A percentile compares a stretch with the other conserved stretches of the same genome.
Evolutionary conservation across 1,140 invertebrate species (phyloP).

Genomic region (Globodera rostochiensis): DNA sequence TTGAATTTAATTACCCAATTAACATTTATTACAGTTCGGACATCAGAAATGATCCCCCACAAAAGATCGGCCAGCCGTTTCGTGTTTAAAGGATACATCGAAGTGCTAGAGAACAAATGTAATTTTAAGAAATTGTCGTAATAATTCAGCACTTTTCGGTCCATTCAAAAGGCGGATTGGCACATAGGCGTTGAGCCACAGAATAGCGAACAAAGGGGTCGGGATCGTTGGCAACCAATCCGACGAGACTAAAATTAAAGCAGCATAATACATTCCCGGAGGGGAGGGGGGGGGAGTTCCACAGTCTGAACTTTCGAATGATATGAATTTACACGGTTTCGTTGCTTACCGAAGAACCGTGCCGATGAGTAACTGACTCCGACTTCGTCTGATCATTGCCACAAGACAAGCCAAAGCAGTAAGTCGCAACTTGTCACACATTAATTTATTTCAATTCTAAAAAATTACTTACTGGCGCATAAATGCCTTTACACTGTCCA

Average conservation of each 20-base stretch:
- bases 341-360: slow-evolving; percentile 22
- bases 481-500: slow-evolving; percentile 29
- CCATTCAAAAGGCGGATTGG: slow-evolving; percentile 30
- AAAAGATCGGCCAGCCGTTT: slow-evolving; percentile 21
- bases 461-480: slow-evolving; percentile 33
- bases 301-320: too few relatives aligned
- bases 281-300: too few relatives aligned
- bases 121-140: slow-evolving; percentile 18
- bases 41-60: slow-evolving; percentile 32
- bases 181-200: slow-evolving; percentile 24
- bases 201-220: slow-evolving; percentile 34
- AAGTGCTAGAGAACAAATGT: neutral
- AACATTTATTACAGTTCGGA: slow-evolving; percentile 2
- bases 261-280: too few relatives aligned
- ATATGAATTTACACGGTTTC: too few relatives aligned
- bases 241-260: slow-evolving; percentile 8
- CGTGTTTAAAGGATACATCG: slow-evolving; percentile 38
- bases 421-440: slow-evolving; percentile 22
- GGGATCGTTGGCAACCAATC: slow-evolving; percentile 27
- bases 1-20: slow-evolving; percentile 10
- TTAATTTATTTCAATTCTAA: neutral
- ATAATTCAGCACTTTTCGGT: slow-evolving; percentile 11
- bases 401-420: slow-evolving; percentile 35
- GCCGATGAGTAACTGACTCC: slow-evolving; percentile 12
- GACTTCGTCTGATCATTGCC: slow-evolving; percentile 26